Percentiles rank a stretch among this genome's conserved stretches.
Evolutionary conservation across 2,888 invertebrate species (phyloP).

Genomic region (Rambutsinella grinnellia): DNA sequence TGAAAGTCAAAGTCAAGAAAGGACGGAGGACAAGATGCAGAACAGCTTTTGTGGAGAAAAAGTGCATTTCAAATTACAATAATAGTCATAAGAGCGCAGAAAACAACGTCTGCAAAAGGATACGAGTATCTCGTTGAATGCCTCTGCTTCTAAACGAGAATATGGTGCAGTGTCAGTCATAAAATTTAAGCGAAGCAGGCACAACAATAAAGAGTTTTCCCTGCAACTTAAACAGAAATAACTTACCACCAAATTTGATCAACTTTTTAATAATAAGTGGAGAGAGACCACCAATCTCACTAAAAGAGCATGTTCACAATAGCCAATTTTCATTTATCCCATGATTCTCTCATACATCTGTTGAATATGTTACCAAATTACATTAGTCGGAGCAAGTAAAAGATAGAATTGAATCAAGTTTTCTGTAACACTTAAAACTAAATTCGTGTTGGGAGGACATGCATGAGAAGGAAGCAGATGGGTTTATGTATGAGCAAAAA

Average conservation of each 20-base stretch:
- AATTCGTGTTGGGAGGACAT: constrained; percentile 1
- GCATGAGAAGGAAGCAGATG: constrained; percentile 17
- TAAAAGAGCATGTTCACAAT: neutral
- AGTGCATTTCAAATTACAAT: constrained; percentile 28
- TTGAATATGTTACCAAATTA: neutral
- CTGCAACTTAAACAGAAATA: constrained; percentile 26
- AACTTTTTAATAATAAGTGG: neutral
- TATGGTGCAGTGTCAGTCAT: constrained; percentile 43
- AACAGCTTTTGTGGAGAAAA: constrained; percentile 44
- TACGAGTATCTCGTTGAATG: neutral
- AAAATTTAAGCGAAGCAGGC: neutral
- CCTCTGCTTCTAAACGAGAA: neutral
- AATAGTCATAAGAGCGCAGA: neutral
- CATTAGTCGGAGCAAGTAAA: neutral
- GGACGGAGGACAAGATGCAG: constrained; percentile 49
- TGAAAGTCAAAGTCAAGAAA: constrained; percentile 51
- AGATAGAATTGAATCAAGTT: constrained; percentile 23
- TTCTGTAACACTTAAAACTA: constrained; percentile 40
- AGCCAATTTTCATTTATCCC: neutral
- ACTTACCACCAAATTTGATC: constrained; percentile 1
- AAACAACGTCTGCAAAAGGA: neutral
- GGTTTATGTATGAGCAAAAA: constrained; percentile 10
- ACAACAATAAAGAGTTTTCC: constrained; percentile 2
- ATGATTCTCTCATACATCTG: neutral
- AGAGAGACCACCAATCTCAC: neutral